Percentiles rank a stretch among this genome's conserved stretches.
These are phyloP conservation scores for Mongoloraphidia duomilia DNA, from an alignment of 2,888 invertebrate genomes.

Conservation along the genomic window DNA sequence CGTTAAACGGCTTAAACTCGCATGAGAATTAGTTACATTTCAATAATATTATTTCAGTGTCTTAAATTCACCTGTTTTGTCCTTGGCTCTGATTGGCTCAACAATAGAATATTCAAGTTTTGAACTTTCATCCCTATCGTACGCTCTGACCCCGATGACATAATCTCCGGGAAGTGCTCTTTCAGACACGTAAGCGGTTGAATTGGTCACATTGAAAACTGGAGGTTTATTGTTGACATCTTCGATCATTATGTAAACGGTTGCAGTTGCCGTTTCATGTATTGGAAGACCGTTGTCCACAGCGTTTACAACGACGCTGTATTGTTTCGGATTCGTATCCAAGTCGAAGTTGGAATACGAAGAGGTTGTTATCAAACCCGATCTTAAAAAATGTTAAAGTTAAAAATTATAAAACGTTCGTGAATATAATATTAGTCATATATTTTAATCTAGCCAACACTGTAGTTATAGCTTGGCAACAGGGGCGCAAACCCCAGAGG, in stretches of 20 bases:
- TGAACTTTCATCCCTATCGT: conserved; percentile 55
- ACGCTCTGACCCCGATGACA: conserved; percentile 49
- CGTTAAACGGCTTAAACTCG: too few relatives aligned
- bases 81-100: conserved; percentile 52
- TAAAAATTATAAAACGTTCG: conserved; percentile 2
- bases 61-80: conserved; percentile 45
- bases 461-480: too few relatives aligned
- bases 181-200: conserved; percentile 57
- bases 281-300: conserved; percentile 61
- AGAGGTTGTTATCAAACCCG: conserved; percentile 55
- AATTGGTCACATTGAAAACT: conserved; percentile 47
- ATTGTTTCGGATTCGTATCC: conserved; percentile 49
- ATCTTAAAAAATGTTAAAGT: conserved; percentile 34
- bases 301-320: conserved; percentile 57
- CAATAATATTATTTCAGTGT: too few relatives aligned
- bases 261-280: conserved; percentile 64
- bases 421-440: neutral
- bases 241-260: conserved; percentile 53
- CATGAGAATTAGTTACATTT: too few relatives aligned
- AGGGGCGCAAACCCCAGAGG: too few relatives aligned
- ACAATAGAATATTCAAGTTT: conserved; percentile 52
- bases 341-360: conserved; percentile 58
- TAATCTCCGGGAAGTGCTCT: conserved; percentile 44
- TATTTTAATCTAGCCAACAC: too few relatives aligned
- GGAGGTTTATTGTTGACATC: conserved; percentile 77